A percentile compares a stretch with the other conserved stretches of the same genome.
Conservation (phyloP, 1,140 invertebrate genomes). For the Riptortus pedestris region DNA sequence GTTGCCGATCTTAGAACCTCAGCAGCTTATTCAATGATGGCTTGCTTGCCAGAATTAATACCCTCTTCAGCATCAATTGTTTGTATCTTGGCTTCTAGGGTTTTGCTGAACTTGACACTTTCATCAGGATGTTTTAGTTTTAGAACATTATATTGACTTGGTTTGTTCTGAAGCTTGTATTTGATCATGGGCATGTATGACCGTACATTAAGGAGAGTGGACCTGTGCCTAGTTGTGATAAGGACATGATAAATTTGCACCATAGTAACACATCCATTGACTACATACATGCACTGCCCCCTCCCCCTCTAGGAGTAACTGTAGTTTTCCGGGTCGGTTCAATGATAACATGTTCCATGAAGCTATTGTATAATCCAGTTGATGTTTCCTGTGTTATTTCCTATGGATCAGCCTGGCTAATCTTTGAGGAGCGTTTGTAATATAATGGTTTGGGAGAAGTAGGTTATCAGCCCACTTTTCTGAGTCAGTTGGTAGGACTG, state of each 20-base stretch:
- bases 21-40: background rate
- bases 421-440: background rate
- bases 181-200: no score
- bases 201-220: background rate
- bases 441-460: background rate
- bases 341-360: conserved; percentile 34
- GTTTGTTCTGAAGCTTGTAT: no score
- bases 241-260: background rate
- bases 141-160: no score
- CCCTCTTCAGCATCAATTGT: background rate
- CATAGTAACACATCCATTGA: background rate
- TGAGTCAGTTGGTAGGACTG: no score
- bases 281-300: conserved; percentile 19
- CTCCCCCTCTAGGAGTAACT: conserved; percentile 11
- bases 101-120: background rate
- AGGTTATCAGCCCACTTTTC: background rate
- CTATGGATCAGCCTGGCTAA: background rate
- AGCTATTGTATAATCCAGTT: background rate
- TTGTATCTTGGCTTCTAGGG: background rate
- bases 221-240: background rate
- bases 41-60: background rate
- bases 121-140: no score
- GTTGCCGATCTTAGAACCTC: background rate
- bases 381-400: background rate
- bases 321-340: conserved; percentile 38